These are phyloP conservation scores for Ptyas mucosa DNA, from an alignment of 2,113 vertebrate species.

Conservation along the genomic window DNA sequence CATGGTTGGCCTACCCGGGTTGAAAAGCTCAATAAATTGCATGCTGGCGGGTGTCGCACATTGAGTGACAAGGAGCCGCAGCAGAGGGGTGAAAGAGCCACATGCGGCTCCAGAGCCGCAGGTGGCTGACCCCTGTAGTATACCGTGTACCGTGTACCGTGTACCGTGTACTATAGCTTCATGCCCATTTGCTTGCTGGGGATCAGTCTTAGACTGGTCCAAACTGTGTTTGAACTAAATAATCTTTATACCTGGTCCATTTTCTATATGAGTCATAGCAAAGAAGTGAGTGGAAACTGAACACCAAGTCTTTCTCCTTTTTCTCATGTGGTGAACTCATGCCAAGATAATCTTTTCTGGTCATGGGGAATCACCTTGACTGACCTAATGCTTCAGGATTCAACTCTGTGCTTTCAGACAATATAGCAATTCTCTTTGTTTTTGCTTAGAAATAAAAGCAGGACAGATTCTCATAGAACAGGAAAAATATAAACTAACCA, in stretches of 20 bases:
- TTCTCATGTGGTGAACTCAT: neutral
- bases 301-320: neutral
- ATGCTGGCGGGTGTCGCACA: no score
- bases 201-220: neutral
- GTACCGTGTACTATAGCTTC: neutral
- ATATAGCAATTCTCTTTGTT: neutral
- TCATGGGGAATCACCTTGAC: neutral
- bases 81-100: no score
- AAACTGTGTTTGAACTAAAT: neutral
- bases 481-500: neutral
- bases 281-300: neutral
- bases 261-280: neutral
- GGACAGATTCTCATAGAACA: neutral
- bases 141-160: no score
- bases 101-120: no score
- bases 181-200: neutral
- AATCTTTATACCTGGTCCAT: neutral
- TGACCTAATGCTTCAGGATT: neutral
- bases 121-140: no score
- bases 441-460: neutral
- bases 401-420: neutral
- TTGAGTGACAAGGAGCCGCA: no score
- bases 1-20: no score
- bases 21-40: no score
- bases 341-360: neutral